Evolutionary conservation across 2,113 vertebrate species (phyloP), one percentile per base, ranked within the genome.

Genomic region (Melospiza georgiana): DNA sequence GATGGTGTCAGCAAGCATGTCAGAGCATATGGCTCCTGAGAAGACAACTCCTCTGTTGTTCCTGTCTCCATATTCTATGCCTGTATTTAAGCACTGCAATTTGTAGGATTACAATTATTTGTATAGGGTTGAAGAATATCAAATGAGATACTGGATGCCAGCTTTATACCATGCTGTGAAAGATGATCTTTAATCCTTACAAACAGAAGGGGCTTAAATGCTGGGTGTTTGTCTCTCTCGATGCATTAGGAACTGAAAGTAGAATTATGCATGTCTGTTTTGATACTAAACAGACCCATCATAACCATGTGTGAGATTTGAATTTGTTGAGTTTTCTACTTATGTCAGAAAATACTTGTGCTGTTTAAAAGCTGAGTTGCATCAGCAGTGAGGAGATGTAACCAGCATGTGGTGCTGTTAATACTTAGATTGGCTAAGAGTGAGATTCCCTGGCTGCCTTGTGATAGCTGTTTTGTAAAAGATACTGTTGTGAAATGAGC

Each of bases 361-460:
- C 17, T 80, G 52, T 39, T 63, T 71, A 46, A 90, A 51, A 90
- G 59, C 67, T 66, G 30, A 16, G 11, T 9, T 35, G 19, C 27
- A 8, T 74, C 67, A 90, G 93, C 90, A 96, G 62, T 94, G 77
- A 52, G 25, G 63, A 73, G 72, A 37, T 55, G 12, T 85, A 63
- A 75, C 92, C 85, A 87, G 74, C 23, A 4, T 54, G 75, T 79
- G 84, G 86, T 94, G 89, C 95, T 85, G 17, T 90, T 94, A 71
- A 58, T 77, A 7, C 62, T 89, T 73, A 19, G 2, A 80, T 52
- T 48, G 69, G 10, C 49, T 41, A 25, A 82, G 75, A 49, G 10
- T 57, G 20, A 86, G 37, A 12, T 75, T 85, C 15, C 39, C 52
- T 31, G 15, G 11, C 23, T 39, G 17, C 37, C 51, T 51, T 73